Conservation (phyloP, 2,797 vertebrate species). For the Clarias pachynema region DNA sequence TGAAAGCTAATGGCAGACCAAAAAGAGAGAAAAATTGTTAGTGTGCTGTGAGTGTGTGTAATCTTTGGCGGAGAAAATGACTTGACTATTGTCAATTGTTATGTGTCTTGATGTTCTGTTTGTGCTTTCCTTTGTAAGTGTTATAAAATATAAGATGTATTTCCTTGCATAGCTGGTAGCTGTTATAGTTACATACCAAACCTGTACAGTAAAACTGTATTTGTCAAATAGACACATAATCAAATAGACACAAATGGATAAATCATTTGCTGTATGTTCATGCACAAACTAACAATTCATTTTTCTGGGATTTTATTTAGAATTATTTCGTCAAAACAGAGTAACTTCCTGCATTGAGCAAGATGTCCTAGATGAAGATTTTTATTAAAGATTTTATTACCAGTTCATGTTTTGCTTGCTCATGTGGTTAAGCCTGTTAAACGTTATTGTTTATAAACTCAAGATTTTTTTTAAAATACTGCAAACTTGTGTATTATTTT, state of each 20-base stretch:
- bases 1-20: slow-evolving; percentile 59
- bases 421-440: neutral
- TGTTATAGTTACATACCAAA: neutral
- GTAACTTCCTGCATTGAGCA: neutral
- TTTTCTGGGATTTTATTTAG: neutral
- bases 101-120: slow-evolving; percentile 31
- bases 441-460: neutral
- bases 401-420: neutral
- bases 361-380: neutral
- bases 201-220: neutral
- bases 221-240: neutral
- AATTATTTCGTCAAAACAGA: neutral
- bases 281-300: neutral
- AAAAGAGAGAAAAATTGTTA: slow-evolving; percentile 56
- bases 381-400: neutral
- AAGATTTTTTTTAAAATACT: neutral
- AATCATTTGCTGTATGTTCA: neutral
- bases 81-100: slow-evolving; percentile 26
- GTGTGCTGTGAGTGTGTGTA: slow-evolving; percentile 48
- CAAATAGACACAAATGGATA: too few species aligned
- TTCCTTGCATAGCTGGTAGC: neutral
- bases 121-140: slow-evolving; percentile 23
- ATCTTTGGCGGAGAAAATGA: slow-evolving; percentile 26
- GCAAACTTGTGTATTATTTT: neutral
- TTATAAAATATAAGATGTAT: slow-evolving; percentile 1